Base-by-base conservation (phyloP, 2,888 invertebrate genomes). In the Saturnia pavonia region DNA sequence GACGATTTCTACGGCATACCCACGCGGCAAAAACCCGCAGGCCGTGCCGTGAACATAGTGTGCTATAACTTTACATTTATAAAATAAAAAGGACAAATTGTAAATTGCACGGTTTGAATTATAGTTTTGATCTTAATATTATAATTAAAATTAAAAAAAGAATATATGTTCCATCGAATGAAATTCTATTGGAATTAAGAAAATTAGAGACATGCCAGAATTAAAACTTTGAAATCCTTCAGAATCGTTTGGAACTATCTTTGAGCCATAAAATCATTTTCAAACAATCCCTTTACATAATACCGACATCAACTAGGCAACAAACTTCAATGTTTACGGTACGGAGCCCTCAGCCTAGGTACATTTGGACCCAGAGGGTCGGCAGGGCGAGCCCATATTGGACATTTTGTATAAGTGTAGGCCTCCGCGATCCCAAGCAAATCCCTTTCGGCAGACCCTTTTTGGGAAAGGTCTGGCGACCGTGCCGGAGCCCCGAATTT, bases 401-500 rank as follows among this genome's bases (percentile, higher is more conserved):
- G 91, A 93, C 93, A 93, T 94, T 94, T 92, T 92, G 92, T 94
- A 90, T 93, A 94, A 94, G 93, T 93, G 92, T 91, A 88, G 92
- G 86, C 89, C 88, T 84, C 82, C 86, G 86, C 89, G 90, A 89
- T 88, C 92, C 92, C 92, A 88, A 88, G 89, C 91, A 93, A 94
- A 93, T 92, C 93, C 93, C 91, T 92, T 92, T 92, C 87, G 90
- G 88, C 82, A 78, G 88, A 90, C 92, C 93, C 92, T 92, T 91
- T 90, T 89, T 80, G 87, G 86, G 87, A 88, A 90, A 90, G 91
- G 90, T 90, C 87, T 85, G 75, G 81, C 82, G 88, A 87, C 91
- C 92, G 92, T 92, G 90, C 91, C 90, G 78, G 83, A 83, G 86
- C 82, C 86, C 91, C 91, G 91, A 91, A 92, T 93, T 94, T 92